Evolutionary conservation across 2,888 invertebrate species (phyloP).

Genomic region (Tyria jacobaeae): DNA sequence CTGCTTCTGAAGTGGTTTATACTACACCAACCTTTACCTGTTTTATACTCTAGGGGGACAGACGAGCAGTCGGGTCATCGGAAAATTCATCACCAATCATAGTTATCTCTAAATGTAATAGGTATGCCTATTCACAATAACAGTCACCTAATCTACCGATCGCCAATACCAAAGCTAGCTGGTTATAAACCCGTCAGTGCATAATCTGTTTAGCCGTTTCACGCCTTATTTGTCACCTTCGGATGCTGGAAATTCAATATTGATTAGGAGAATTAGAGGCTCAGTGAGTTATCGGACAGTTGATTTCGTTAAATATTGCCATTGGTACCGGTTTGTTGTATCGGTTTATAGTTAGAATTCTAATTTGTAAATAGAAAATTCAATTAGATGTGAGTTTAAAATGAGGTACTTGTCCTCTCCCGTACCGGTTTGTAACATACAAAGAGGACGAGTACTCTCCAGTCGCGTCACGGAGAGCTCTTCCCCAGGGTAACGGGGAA

Average conservation of each 20-base stretch:
- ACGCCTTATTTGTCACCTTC: conserved; percentile 43
- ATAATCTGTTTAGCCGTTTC: conserved; percentile 40
- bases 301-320: conserved; percentile 38
- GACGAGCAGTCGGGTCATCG: too few relatives aligned
- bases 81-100: neutral
- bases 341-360: conserved; percentile 1
- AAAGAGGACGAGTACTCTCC: too few relatives aligned
- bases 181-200: conserved; percentile 18
- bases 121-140: neutral
- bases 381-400: neutral
- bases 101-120: neutral
- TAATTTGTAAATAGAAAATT: neutral
- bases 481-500: too few relatives aligned
- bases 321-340: conserved; percentile 2
- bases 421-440: too few relatives aligned
- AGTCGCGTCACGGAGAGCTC: too few relatives aligned
- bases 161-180: neutral
- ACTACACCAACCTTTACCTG: too few relatives aligned
- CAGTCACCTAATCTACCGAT: conserved; percentile 1
- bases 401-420: neutral
- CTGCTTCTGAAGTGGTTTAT: too few relatives aligned
- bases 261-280: conserved; percentile 47
- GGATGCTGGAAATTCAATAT: conserved; percentile 45
- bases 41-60: too few relatives aligned
- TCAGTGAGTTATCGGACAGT: conserved; percentile 36